A percentile compares a stretch with the other conserved stretches of the same genome.
Evolutionary conservation across 2,888 invertebrate species (phyloP).

Genomic region (Aethes cnicana): DNA sequence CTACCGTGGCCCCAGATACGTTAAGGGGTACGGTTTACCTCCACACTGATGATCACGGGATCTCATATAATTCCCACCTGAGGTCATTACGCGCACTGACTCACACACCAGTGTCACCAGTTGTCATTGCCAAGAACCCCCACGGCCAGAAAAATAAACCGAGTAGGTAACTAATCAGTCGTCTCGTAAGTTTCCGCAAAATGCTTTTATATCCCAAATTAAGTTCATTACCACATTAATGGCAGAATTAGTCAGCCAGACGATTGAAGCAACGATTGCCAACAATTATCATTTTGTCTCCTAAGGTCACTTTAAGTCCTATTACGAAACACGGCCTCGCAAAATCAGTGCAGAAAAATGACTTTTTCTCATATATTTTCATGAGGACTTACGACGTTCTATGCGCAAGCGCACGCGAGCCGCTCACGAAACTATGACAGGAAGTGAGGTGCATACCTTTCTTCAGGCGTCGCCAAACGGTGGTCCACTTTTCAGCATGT

Average conservation of each 20-base stretch:
- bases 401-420: slow-evolving; percentile 42
- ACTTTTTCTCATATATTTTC: slow-evolving; percentile 46
- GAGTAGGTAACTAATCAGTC: too few species aligned
- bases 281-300: slow-evolving; percentile 71
- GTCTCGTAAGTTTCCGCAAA: slow-evolving; percentile 16
- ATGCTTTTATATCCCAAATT: slow-evolving; percentile 17
- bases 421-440: slow-evolving; percentile 74
- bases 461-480: slow-evolving; percentile 60
- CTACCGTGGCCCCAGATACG: too few species aligned
- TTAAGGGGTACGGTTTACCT: too few species aligned
- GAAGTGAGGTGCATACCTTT: slow-evolving; percentile 73
- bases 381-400: slow-evolving; percentile 58
- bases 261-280: slow-evolving; percentile 48
- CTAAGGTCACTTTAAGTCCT: slow-evolving; percentile 71
- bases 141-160: too few species aligned
- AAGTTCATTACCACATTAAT: slow-evolving; percentile 20
- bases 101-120: too few species aligned
- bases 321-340: slow-evolving; percentile 65
- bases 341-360: slow-evolving; percentile 43
- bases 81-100: too few species aligned
- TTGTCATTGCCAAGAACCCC: too few species aligned
- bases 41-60: too few species aligned
- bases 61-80: too few species aligned
- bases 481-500: slow-evolving; percentile 25
- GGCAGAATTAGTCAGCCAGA: slow-evolving; percentile 42